Evolutionary conservation across 2,113 vertebrate species (phyloP).

Genomic region (Picathartes gymnocephalus): DNA sequence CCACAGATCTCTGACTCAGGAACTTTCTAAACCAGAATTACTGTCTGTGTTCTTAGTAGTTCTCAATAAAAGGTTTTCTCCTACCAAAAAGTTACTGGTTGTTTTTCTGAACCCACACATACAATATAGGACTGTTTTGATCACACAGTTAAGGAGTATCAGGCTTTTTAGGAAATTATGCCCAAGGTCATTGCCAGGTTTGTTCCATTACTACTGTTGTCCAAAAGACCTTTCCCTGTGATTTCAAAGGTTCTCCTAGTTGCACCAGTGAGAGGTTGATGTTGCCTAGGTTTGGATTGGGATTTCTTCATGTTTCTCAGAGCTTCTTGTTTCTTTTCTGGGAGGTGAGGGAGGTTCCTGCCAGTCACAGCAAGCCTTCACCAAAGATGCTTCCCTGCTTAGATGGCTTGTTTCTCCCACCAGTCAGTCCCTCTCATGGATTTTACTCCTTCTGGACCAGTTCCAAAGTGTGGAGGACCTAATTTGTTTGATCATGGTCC

Average conservation of each 20-base stretch:
- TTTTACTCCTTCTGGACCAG: neutral
- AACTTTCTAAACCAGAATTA: neutral
- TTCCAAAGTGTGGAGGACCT: neutral
- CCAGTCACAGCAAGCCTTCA: neutral
- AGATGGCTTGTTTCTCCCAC: neutral
- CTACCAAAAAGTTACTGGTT: neutral
- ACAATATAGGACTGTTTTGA: neutral
- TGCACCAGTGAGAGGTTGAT: neutral
- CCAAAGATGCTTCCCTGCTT: neutral
- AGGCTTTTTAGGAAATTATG: neutral
- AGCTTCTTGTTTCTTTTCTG: neutral
- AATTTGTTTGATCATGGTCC: neutral
- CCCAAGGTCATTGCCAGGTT: neutral
- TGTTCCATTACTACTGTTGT: neutral
- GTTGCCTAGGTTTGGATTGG: neutral
- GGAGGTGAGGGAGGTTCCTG: neutral
- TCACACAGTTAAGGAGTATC: neutral
- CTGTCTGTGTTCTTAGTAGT: neutral
- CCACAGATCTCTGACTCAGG: accelerated
- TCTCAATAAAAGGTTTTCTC: neutral
- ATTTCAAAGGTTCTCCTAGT: neutral
- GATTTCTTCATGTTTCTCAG: neutral
- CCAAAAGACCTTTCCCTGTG: neutral
- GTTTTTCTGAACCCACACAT: neutral
- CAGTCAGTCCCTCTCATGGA: neutral